Base-by-base conservation (phyloP, 2,113 vertebrate genomes). In the Pygoscelis adeliae region DNA sequence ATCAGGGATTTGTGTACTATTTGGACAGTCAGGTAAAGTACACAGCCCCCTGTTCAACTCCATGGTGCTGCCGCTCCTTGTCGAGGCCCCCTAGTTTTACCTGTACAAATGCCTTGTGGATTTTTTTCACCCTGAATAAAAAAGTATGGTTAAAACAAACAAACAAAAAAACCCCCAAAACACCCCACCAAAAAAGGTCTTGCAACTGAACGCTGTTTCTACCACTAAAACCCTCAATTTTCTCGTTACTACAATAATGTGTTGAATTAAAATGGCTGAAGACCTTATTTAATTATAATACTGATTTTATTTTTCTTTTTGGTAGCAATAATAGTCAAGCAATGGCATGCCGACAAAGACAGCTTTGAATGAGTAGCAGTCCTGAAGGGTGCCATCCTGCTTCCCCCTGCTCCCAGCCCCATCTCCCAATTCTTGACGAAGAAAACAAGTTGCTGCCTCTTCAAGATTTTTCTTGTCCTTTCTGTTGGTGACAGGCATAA, bases 401-500 rank as follows among this genome's bases (percentile, higher is more conserved):
- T 78, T 46, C 73, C 30, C 65, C 6, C 50, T 6, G 42, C 14
- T 42, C 25, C 38, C 58, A 53, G 19, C 65, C 66, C 67, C 56
- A 29, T 58, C 73, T 96, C 85, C 65, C 74, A 65, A 8, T 77
- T 67, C 74, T 74, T 30, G 91, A 93, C 20, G 50, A 95, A 95
- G 95, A 82, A 96, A 95, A 87, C 91, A 94, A 96, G 69, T 91
- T 87, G 67, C 69, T 90, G 40, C 84, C 85, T 82, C 96, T 90
- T 95, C 82, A 89, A 78, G 66, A 49, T 85, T 91, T 85, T 93
- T 87, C 59, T 49, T 87, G 79, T 83, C 90, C 74, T 91, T 93
- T 96, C 87, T 96, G 58, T 91, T 83, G 94, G 94, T 95, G 97
- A 91, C 96, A 91, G 73, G 88, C 79, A 5, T 87, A 93, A 97